These are phyloP conservation scores for Drosophila punjabiensis DNA, from an alignment of 1,140 invertebrate genomes.

Conservation along the genomic window DNA sequence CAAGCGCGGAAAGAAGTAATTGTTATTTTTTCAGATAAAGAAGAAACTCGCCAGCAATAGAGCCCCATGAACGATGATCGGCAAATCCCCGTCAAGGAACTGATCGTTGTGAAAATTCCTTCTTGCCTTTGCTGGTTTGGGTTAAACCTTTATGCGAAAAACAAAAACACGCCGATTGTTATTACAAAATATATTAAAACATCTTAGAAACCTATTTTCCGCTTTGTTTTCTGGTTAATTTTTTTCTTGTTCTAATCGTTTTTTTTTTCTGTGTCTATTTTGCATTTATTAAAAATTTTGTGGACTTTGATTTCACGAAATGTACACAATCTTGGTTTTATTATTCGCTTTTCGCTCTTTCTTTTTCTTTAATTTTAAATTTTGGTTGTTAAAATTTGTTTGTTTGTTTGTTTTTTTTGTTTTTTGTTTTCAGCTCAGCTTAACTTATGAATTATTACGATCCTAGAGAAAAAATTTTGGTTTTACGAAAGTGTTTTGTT, in stretches of 20 bases:
- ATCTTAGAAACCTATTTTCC: constrained; percentile 54
- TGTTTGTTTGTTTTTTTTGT: no score
- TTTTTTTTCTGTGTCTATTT: constrained; percentile 7
- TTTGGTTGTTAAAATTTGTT: constrained; percentile 39
- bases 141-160: not conserved
- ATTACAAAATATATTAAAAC: constrained; percentile 51
- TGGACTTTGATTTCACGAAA: constrained; percentile 50
- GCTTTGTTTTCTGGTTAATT: constrained; percentile 16
- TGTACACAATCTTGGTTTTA: constrained; percentile 34
- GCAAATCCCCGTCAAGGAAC: constrained; percentile 41
- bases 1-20: constrained; percentile 27
- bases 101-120: constrained; percentile 13
- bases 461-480: constrained; percentile 63
- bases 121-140: constrained; percentile 15
- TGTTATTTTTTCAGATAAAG: not conserved
- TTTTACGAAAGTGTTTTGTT: constrained; percentile 51
- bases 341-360: constrained; percentile 25
- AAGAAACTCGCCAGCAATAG: constrained; percentile 20
- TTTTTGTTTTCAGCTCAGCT: constrained; percentile 47
- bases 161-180: constrained; percentile 34
- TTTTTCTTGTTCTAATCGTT: not conserved
- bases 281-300: constrained; percentile 29
- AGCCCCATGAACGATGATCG: constrained; percentile 32
- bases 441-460: constrained; percentile 43
- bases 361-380: not conserved